These are phyloP conservation scores for Aricia artaxerxes DNA, from an alignment of 2,888 invertebrate genomes.

Conservation along the genomic window DNA sequence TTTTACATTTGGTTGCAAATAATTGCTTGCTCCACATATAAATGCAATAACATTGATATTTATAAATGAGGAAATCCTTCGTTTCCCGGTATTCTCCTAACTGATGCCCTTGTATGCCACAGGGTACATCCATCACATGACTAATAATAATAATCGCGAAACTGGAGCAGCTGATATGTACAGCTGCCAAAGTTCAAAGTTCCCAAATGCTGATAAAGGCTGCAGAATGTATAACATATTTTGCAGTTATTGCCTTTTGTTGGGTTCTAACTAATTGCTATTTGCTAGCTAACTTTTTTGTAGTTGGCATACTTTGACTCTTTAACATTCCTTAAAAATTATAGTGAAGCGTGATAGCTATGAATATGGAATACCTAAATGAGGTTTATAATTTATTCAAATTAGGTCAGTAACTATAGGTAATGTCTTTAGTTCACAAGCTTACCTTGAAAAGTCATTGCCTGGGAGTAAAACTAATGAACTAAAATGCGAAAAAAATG, in stretches of 20 bases:
- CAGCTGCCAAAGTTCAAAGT: not conserved
- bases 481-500: not conserved
- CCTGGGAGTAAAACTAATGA: not conserved
- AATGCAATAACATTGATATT: not conserved
- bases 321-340: no score
- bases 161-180: not conserved
- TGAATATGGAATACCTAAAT: no score
- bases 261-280: no score
- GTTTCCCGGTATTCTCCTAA: not conserved
- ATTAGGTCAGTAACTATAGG: no score
- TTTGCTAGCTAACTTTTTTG: no score
- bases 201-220: not conserved
- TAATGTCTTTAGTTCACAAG: no score
- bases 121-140: not conserved
- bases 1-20: not conserved
- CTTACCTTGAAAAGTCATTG: no score
- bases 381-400: no score
- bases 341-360: no score
- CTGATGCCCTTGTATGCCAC: not conserved
- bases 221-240: not conserved
- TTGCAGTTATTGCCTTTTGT: no score
- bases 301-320: no score
- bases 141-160: not conserved
- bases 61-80: not conserved
- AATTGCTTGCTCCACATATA: not conserved